Evolutionary conservation across 2,888 invertebrate species (phyloP).

Genomic region (Ectobius pallidus): DNA sequence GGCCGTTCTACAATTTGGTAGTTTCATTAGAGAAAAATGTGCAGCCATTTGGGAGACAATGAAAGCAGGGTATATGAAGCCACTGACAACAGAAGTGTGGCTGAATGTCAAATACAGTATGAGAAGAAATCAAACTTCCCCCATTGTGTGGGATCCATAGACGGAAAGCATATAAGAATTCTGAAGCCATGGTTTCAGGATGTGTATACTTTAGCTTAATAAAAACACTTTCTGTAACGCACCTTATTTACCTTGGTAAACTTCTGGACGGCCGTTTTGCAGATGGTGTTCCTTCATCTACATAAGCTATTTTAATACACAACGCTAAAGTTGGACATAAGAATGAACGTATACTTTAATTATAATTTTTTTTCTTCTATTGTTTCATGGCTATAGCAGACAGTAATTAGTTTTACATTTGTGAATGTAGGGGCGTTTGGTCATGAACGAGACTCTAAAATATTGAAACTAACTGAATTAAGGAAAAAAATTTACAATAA

Average conservation of each 20-base stretch:
- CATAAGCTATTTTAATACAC: no score
- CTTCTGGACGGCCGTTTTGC: no score
- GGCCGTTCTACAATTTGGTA: conserved; percentile 24
- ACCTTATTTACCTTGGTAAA: no score
- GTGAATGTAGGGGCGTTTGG: conserved; percentile 47
- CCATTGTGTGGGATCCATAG: conserved; percentile 46
- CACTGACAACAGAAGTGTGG: conserved; percentile 45
- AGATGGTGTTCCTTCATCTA: no score
- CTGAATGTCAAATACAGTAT: conserved; percentile 46
- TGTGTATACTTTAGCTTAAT: no score
- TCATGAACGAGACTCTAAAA: conserved; percentile 45
- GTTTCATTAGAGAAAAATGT: not conserved
- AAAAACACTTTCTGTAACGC: no score
- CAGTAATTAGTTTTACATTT: conserved; percentile 47
- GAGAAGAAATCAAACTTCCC: conserved; percentile 48
- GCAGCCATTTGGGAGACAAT: not conserved
- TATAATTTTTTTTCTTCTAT: conserved; percentile 48
- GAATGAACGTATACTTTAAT: conserved; percentile 47
- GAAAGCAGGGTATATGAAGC: not conserved
- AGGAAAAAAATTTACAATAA: no score
- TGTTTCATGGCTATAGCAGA: conserved; percentile 48
- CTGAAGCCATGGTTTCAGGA: conserved; percentile 38
- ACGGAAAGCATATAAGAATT: conserved; percentile 48
- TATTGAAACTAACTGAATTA: conserved; percentile 26
- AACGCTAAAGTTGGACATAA: no score